Evolutionary conservation across 2,797 vertebrate species (phyloP), one percentile per base, ranked within the genome.

Genomic region (Xenops minutus): DNA sequence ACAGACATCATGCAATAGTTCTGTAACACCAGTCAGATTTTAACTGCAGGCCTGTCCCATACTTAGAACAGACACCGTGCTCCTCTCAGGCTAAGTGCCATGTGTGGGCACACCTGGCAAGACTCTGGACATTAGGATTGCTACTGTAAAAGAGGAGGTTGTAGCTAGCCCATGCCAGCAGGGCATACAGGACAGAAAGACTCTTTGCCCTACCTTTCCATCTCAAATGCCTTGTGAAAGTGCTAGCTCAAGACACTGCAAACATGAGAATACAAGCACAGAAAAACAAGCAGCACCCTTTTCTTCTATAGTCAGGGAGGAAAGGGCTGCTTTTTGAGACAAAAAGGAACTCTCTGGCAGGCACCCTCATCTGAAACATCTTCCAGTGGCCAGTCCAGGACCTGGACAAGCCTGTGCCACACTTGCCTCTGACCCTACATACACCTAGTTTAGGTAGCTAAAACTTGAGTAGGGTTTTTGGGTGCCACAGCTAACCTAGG

Each of bases 201-300:
- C 23, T 26, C 21, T 41, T 37, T 37, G 18, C 8, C 26, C 26
- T 83, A 41, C 21, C 5, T 9, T 81, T 26, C 32, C 6, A 14
- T 6, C 59, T 32, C 43, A 69, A 75, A 36, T 8, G 2, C 20
- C 24, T 86, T 2, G 1, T 21, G 32, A 39, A 48, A 55, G 51
- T 18, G 9, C 24, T 76, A 46, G 39, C 52, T 59, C 24, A 19
- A 48, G 52, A 36, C 48, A 59, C 24, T 12, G 56, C 55, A 55
- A 63, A 46, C 6, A 3, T 0, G 3, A 54, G 12, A 39, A 26
- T 20, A 22, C 0, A 2, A 19, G 7, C 14, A 10, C 17, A 43
- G 34, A 80, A 30, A 8, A 30, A 46, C 0, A 3, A 41, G 21
- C 34, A 64, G 20, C 23, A 3, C 8, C 3, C 14, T 73, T 29